Base-by-base conservation (phyloP, 2,797 vertebrate genomes). In the Eospalax fontanierii region DNA sequence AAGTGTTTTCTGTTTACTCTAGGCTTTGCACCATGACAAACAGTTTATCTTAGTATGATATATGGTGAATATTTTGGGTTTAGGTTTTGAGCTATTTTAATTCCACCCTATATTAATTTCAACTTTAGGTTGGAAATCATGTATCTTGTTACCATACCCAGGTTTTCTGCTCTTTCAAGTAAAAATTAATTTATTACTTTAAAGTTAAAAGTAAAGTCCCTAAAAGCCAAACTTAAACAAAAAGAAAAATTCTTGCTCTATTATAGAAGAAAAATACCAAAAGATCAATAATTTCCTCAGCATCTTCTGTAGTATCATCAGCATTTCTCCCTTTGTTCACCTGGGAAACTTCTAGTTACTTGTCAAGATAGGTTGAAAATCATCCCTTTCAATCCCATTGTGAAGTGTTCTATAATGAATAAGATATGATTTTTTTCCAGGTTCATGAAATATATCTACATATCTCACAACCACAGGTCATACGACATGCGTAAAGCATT, bases 251-350 rank as follows among this genome's bases (percentile, higher is more conserved):
- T 46, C 30, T 24, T 93, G 9, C 35, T 78, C 76, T 91, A 16
- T 78, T n/a, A 78, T 80, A 84, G n/a, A 91, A 86, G 1, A 65
- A 88, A 79, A 90, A 87, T 9, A 7, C 14, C 40, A 80, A 83
- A 88, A 33, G 6, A 28, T 54, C 50, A 82, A 73, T 54, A 61
- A 89, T 95, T 24, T 43, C 75, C 28, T 63, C 59, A 83, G 35
- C 2, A 78, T 80, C 24, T 74, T 88, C 33, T 59, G 38, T 24
- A 86, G 14, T 38, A 6, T 61, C 92, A 57, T 63, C 84, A 54
- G 9, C 70, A 70, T 70, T 88, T 46, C 16, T 71, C 28, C 50
- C 61, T 65, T 83, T 89, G 68, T 75, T 87, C 10, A 93, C 21
- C 5, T 90, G 73, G 12, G 81, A 54, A 96, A 81, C 18, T 40